Percentiles rank a stretch among this genome's conserved stretches.
Evolutionary conservation across 2,113 vertebrate species (phyloP).

Genomic region (Rhynchomys soricoides): DNA sequence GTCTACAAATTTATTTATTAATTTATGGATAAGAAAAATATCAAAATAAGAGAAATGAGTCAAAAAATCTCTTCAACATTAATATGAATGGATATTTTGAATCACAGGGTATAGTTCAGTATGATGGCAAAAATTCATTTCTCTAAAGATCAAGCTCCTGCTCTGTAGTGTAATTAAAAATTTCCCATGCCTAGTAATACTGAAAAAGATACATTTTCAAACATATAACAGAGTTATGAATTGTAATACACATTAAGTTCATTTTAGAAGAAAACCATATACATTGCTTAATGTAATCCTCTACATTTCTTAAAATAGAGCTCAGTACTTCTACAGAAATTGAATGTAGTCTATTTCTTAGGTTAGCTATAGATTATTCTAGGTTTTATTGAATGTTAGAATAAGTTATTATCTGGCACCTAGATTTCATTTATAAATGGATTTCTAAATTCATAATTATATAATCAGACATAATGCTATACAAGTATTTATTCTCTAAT

Average conservation of each 20-base stretch:
- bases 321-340: neutral
- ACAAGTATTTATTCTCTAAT: neutral
- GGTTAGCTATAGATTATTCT: neutral
- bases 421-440: neutral
- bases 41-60: neutral
- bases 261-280: neutral
- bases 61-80: neutral
- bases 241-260: neutral
- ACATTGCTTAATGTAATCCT: neutral
- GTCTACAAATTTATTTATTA: neutral
- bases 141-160: neutral
- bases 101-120: neutral
- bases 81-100: neutral
- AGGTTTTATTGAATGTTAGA: neutral
- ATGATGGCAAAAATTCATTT: neutral
- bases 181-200: neutral
- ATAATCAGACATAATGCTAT: neutral
- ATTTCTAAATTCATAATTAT: neutral
- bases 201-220: neutral
- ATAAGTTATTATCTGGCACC: neutral
- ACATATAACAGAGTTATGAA: neutral
- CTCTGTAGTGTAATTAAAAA: neutral
- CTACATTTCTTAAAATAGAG: neutral
- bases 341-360: neutral
- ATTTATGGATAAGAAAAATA: neutral